Percentiles rank a stretch among this genome's conserved stretches.
Evolutionary conservation across 2,113 vertebrate species (phyloP).

Genomic region (Acrocephalus kingi): DNA sequence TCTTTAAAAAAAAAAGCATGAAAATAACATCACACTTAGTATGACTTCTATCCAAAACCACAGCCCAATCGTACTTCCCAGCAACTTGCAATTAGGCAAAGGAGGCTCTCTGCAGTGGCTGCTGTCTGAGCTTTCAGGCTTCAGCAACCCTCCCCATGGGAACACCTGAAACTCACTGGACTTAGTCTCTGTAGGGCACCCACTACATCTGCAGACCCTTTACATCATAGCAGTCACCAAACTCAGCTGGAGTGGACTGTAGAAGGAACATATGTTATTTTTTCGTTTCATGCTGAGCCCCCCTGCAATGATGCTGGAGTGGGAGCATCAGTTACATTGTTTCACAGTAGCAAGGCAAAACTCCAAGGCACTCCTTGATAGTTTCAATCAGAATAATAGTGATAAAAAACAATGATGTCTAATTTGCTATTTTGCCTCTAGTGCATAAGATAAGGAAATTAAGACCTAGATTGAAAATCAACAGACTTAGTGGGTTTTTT

Average conservation of each 20-base stretch:
- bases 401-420: background rate
- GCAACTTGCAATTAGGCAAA: background rate
- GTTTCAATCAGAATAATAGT: background rate
- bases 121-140: background rate
- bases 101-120: background rate
- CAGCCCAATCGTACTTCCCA: background rate
- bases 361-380: background rate
- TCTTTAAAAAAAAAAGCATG: background rate
- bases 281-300: background rate
- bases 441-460: background rate
- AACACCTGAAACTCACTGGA: background rate
- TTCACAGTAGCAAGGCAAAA: background rate
- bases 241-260: background rate
- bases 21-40: background rate
- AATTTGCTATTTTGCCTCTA: background rate
- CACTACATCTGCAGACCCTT: background rate
- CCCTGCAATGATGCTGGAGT: background rate
- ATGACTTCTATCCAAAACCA: background rate
- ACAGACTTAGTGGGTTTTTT: background rate
- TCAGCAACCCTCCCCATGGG: background rate
- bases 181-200: background rate
- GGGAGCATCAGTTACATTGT: rapidly evolving
- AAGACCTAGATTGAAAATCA: background rate
- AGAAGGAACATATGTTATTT: rapidly evolving
- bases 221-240: background rate